These are phyloP conservation scores for Pyrochroa serraticornis DNA, from an alignment of 2,888 invertebrate genomes.

Conservation along the genomic window DNA sequence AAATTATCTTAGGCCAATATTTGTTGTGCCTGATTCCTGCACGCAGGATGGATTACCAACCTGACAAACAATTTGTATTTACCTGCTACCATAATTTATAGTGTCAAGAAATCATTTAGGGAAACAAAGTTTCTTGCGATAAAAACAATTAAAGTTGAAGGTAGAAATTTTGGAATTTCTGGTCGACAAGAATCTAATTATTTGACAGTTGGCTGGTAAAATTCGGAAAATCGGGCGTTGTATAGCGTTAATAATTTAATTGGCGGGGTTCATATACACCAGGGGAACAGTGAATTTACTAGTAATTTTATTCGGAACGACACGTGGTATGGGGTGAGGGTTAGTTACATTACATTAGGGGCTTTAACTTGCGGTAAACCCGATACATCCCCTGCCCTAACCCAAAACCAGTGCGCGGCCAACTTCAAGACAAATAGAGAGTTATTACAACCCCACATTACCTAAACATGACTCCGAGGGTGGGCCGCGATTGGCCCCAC, in stretches of 20 bases:
- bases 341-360: slow-evolving; percentile 40
- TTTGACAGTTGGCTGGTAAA: background rate
- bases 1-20: slow-evolving; percentile 17
- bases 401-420: slow-evolving; percentile 2
- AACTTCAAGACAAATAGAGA: slow-evolving; percentile 24
- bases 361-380: slow-evolving; percentile 29
- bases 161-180: background rate
- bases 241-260: slow-evolving; percentile 44
- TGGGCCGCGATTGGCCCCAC: too few species aligned
- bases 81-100: background rate
- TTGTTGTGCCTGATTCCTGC: slow-evolving; percentile 7
- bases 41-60: too few species aligned
- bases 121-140: slow-evolving; percentile 12
- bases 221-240: slow-evolving; percentile 6
- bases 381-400: slow-evolving; percentile 13
- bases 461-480: slow-evolving; percentile 9
- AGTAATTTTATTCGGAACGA: slow-evolving; percentile 46
- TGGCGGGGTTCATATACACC: slow-evolving; percentile 34
- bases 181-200: too few species aligned
- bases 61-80: slow-evolving; percentile 1
- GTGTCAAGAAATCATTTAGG: slow-evolving; percentile 1
- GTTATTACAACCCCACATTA: slow-evolving; percentile 20
- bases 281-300: slow-evolving; percentile 45
- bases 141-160: slow-evolving; percentile 22
- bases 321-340: slow-evolving; percentile 44